A percentile compares a stretch with the other conserved stretches of the same genome.
Conservation (phyloP, 2,888 invertebrate genomes). For the Nymphalis polychloros region DNA sequence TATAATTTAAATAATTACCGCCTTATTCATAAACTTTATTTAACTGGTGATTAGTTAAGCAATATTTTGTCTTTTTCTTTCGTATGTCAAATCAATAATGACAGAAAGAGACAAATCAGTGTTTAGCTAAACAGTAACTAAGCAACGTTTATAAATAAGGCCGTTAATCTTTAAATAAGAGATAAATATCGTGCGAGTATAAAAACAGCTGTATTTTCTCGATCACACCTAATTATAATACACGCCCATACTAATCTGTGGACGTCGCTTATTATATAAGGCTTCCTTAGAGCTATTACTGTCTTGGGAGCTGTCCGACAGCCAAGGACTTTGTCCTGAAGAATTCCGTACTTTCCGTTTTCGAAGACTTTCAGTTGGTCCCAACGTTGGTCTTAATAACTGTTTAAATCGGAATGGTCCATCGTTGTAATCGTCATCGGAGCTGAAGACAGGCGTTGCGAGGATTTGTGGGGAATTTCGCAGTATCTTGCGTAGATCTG, state of each 20-base stretch:
- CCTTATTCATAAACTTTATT: too few relatives aligned
- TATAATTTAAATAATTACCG: too few relatives aligned
- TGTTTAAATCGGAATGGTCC: conserved; percentile 87
- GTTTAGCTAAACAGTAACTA: too few relatives aligned
- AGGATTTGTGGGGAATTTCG: conserved; percentile 76
- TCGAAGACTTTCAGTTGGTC: conserved; percentile 86
- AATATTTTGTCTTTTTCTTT: too few relatives aligned
- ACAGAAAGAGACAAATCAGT: too few relatives aligned
- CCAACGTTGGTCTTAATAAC: conserved; percentile 83
- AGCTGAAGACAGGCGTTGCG: conserved; percentile 71
- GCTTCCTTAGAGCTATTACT: conserved; percentile 68
- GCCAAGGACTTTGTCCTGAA: conserved; percentile 72
- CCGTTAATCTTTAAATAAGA: too few relatives aligned
- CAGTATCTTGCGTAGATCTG: conserved; percentile 73
- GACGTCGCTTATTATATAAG: conserved; percentile 70
- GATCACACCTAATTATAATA: conserved; percentile 61
- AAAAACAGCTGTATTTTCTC: too few relatives aligned
- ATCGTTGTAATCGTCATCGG: conserved; percentile 81
- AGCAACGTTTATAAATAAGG: too few relatives aligned
- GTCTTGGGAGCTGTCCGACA: conserved; percentile 77
- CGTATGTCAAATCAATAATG: too few relatives aligned
- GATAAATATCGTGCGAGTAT: too few relatives aligned
- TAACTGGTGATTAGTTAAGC: too few relatives aligned
- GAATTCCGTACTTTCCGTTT: conserved; percentile 82
- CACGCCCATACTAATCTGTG: conserved; percentile 77